phyloP scores from a whole-genome alignment of 2,797 vertebrate species.

The Catostomus latipinnis region DNA sequence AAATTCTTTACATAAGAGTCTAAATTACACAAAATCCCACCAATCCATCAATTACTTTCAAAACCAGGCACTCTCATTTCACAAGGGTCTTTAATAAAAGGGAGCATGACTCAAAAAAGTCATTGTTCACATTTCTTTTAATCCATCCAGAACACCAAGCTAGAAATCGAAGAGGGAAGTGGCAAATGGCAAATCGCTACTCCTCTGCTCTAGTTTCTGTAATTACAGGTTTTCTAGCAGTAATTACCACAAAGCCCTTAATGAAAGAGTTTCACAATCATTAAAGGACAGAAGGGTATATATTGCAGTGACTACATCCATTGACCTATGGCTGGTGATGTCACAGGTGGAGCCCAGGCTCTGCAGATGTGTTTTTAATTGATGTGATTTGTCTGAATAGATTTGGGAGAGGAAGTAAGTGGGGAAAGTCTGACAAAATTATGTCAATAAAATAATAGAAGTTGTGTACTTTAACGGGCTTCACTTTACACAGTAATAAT shows the following conservation, averaged over 20 bases:
- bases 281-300: slow-evolving; percentile 22
- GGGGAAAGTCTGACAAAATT: no score
- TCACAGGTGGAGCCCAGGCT: slow-evolving; percentile 10
- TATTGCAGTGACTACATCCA: slow-evolving; percentile 15
- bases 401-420: not conserved
- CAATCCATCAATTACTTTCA: not conserved
- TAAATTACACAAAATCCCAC: not conserved
- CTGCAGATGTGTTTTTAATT: not conserved
- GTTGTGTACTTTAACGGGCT: not conserved
- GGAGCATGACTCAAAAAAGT: slow-evolving; percentile 7
- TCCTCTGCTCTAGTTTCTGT: slow-evolving; percentile 34
- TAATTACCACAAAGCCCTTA: slow-evolving; percentile 42
- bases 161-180: not conserved
- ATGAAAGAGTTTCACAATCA: slow-evolving; percentile 44
- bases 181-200: not conserved
- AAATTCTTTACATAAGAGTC: not conserved
- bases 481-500: not conserved
- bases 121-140: slow-evolving; percentile 14
- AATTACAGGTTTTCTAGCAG: slow-evolving; percentile 48
- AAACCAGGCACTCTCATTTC: not conserved
- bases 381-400: not conserved
- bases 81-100: slow-evolving; percentile 23
- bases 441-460: no score
- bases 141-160: not conserved
- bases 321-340: slow-evolving; percentile 37